phyloP scores from a whole-genome alignment of 2,888 invertebrate species.

The Cephus spinipes region DNA sequence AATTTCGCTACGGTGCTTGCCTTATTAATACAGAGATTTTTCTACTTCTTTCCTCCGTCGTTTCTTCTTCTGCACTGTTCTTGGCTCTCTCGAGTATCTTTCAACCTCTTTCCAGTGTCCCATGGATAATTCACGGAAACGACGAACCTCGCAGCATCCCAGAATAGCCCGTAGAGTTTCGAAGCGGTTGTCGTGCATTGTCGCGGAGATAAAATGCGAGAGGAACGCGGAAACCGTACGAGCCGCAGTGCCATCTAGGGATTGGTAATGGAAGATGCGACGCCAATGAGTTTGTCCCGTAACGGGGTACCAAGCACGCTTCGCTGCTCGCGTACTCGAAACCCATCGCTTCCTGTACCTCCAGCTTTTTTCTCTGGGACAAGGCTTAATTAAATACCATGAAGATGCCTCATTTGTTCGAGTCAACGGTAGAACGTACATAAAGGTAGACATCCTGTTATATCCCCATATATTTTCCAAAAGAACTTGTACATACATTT shows the following conservation, averaged over 20 bases:
- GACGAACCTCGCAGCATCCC: neutral
- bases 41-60: neutral
- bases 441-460: neutral
- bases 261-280: conserved; percentile 24
- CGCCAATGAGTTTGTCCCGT: conserved; percentile 41
- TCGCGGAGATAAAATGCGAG: conserved; percentile 19
- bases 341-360: conserved; percentile 48
- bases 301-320: conserved; percentile 42
- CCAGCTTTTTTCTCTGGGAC: conserved; percentile 38
- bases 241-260: conserved; percentile 33
- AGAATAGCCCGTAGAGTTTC: neutral
- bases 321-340: conserved; percentile 39
- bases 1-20: neutral
- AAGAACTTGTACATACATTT: neutral
- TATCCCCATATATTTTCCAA: neutral
- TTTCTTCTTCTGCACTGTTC: neutral
- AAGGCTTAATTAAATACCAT: conserved; percentile 43
- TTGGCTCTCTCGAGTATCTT: neutral
- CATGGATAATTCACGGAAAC: neutral
- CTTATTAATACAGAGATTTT: neutral
- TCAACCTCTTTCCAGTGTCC: neutral
- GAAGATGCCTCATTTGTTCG: conserved; percentile 10
- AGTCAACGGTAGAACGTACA: neutral
- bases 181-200: conserved; percentile 23
- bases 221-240: conserved; percentile 3